Percentiles rank a stretch among this genome's conserved stretches.
Evolutionary conservation across 2,888 invertebrate species (phyloP).

Genomic region (Cephus nigrinus): DNA sequence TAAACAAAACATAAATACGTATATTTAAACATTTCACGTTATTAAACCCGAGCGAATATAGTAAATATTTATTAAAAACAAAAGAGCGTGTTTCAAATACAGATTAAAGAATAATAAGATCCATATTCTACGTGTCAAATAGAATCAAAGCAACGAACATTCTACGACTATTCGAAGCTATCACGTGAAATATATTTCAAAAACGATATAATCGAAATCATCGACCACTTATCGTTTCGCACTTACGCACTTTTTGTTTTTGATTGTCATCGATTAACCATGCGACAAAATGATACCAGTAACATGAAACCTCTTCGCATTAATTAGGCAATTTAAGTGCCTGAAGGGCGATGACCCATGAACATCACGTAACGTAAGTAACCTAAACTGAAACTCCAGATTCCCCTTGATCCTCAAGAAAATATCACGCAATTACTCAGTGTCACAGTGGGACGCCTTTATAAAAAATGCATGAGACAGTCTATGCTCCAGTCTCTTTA

Average conservation of each 20-base stretch:
- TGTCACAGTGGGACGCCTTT: slow-evolving; percentile 25
- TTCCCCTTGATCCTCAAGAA: background rate
- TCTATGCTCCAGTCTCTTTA: background rate
- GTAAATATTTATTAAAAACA: background rate
- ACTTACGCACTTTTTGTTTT: background rate
- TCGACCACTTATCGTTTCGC: background rate
- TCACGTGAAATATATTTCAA: background rate
- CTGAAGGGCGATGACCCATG: background rate
- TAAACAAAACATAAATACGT: background rate
- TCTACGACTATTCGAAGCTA: background rate
- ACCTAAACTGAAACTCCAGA: background rate
- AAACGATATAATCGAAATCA: background rate
- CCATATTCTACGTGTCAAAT: background rate
- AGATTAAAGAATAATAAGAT: background rate
- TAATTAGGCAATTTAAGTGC: background rate
- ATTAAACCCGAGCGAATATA: background rate
- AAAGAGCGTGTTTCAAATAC: background rate
- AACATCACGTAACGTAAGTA: background rate
- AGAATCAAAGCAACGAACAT: background rate
- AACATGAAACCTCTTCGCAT: background rate
- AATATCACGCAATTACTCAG: slow-evolving; percentile 33
- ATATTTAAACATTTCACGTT: background rate
- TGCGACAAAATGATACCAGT: background rate
- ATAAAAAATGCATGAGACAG: slow-evolving; percentile 45
- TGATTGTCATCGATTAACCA: background rate